A percentile compares a stretch with the other conserved stretches of the same genome.
phyloP scores from a whole-genome alignment of 1,140 invertebrate species.

The Tachypleus tridentatus region DNA sequence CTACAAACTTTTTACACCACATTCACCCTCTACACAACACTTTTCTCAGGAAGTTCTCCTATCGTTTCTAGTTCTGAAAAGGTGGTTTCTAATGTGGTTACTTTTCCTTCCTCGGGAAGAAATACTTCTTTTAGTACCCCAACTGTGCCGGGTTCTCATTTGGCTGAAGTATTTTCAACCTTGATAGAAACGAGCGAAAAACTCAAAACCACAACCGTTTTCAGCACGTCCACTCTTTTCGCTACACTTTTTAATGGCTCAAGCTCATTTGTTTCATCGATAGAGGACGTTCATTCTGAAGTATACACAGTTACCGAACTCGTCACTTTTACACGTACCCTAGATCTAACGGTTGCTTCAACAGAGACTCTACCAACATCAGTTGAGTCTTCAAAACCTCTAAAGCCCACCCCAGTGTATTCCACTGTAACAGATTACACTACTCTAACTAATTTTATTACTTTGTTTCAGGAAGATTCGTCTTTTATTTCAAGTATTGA shows the following conservation, averaged over 20 bases:
- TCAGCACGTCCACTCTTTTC: constrained; percentile 24
- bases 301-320: constrained; percentile 22
- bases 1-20: constrained; percentile 27
- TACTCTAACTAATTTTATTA: constrained; percentile 60
- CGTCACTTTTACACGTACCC: constrained; percentile 19
- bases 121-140: neutral
- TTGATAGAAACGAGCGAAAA: constrained; percentile 21
- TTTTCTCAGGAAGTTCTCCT: constrained; percentile 64
- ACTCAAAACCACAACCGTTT: constrained; percentile 20
- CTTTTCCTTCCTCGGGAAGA: constrained; percentile 14
- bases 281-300: constrained; percentile 25
- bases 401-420: neutral
- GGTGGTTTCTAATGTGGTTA: constrained; percentile 40
- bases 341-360: neutral
- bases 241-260: constrained; percentile 27
- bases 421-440: constrained; percentile 20
- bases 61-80: constrained; percentile 68
- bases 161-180: constrained; percentile 6
- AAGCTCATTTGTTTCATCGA: constrained; percentile 23
- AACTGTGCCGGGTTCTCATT: neutral
- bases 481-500: constrained; percentile 66
- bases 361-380: no score
- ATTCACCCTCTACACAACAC: constrained; percentile 71
- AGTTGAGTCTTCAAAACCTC: neutral
- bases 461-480: constrained; percentile 66